These are phyloP conservation scores for Odontamblyopus lacepedii DNA, from an alignment of 2,797 vertebrate species.

Conservation along the genomic window DNA sequence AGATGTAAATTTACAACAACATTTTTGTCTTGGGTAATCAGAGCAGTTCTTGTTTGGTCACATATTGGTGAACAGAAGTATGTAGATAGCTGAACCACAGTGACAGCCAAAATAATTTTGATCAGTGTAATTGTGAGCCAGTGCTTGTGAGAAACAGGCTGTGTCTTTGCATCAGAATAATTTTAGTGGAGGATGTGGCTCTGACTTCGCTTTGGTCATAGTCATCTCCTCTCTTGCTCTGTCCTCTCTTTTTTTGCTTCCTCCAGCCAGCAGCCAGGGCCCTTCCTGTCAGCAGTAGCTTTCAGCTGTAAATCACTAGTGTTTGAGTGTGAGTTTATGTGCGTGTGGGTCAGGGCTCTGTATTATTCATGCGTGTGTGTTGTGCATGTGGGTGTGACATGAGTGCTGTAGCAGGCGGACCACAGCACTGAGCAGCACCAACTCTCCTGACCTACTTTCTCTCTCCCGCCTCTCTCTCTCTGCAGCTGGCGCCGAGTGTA, in stretches of 20 bases:
- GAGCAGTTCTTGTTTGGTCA: too few species aligned
- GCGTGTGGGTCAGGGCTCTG: constrained; percentile 28
- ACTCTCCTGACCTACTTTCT: constrained; percentile 78
- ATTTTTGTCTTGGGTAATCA: background rate
- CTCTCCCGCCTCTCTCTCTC: constrained; percentile 57
- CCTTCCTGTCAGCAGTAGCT: constrained; percentile 64
- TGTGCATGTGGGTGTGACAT: constrained; percentile 47
- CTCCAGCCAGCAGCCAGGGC: constrained; percentile 46
- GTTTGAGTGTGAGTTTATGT: constrained; percentile 23
- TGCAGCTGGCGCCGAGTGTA: constrained; percentile 70
- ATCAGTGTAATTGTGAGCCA: background rate
- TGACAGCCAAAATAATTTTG: background rate
- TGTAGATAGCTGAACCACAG: background rate
- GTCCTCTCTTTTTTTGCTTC: constrained; percentile 36
- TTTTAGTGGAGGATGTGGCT: background rate
- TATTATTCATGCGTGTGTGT: constrained; percentile 44
- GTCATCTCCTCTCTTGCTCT: background rate
- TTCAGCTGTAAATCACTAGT: constrained; percentile 62
- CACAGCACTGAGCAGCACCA: constrained; percentile 50
- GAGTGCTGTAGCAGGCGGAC: constrained; percentile 33
- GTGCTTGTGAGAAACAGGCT: background rate
- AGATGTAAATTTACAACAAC: background rate
- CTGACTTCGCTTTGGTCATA: constrained; percentile 28
- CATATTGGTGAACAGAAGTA: background rate
- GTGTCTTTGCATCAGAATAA: too few species aligned